phyloP scores from a whole-genome alignment of 2,888 invertebrate species.

The Hydrotaea cyrtoneurina region DNA sequence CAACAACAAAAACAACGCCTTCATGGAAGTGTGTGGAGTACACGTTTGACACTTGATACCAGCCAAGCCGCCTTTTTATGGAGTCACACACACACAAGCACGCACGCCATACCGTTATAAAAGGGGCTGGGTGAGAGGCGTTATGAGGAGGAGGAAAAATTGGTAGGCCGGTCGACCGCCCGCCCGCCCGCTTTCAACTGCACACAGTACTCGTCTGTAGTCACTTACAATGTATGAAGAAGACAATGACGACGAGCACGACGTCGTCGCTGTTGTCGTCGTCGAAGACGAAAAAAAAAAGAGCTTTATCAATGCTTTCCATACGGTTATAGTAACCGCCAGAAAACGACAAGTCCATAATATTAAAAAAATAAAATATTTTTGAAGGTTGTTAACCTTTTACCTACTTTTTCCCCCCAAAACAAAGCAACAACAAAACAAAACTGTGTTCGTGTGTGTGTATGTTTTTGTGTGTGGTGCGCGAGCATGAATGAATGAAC shows the following conservation, averaged over 20 bases:
- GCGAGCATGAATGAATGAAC: slow-evolving; percentile 37
- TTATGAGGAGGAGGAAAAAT: not conserved
- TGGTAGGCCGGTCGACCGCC: slow-evolving; percentile 22
- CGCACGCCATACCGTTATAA: not conserved
- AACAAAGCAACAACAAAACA: slow-evolving; percentile 17
- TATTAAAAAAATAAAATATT: slow-evolving; percentile 23
- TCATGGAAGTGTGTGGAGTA: too few relatives aligned
- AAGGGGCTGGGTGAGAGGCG: not conserved
- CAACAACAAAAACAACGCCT: not conserved
- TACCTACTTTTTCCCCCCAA: slow-evolving; percentile 54
- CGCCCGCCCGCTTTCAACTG: not conserved
- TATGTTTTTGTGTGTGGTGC: not conserved
- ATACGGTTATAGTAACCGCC: slow-evolving; percentile 31
- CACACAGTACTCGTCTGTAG: not conserved
- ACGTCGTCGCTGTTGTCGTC: too few relatives aligned
- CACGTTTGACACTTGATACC: not conserved
- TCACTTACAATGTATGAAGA: slow-evolving; percentile 50
- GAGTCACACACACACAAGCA: not conserved
- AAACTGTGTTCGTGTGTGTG: not conserved
- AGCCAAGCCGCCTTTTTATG: not conserved
- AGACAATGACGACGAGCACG: not conserved
- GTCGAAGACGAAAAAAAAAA: too few relatives aligned
- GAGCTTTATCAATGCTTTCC: slow-evolving; percentile 43
- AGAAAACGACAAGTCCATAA: slow-evolving; percentile 43
- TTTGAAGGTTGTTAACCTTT: slow-evolving; percentile 67